Conservation (phyloP, 2,888 invertebrate species). For the Mesodorylaimus sp. region DNA sequence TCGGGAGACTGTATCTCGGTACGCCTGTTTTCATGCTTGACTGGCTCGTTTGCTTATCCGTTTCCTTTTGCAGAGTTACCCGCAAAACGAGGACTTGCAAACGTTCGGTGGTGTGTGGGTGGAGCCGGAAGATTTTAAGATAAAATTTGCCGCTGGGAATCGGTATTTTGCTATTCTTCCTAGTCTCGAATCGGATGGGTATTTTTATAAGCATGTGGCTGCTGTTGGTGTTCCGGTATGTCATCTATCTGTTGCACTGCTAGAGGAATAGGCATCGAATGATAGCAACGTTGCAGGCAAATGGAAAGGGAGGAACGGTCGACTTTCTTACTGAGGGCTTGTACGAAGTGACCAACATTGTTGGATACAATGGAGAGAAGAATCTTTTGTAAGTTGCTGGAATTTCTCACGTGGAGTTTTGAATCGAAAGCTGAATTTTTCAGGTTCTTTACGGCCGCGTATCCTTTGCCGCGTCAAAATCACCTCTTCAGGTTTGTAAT, state of each 20-base stretch:
- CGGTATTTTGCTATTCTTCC: conserved; percentile 31
- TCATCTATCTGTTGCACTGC: conserved; percentile 12
- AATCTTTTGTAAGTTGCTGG: conserved; percentile 12
- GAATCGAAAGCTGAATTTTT: conserved; percentile 7
- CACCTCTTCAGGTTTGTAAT: conserved; percentile 50
- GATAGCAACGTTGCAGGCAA: too few relatives aligned
- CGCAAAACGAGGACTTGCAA: too few relatives aligned
- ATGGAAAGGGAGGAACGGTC: too few relatives aligned
- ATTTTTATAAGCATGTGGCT: conserved; percentile 33
- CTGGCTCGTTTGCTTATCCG: too few relatives aligned
- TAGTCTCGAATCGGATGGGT: conserved; percentile 23
- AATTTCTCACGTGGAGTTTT: neutral
- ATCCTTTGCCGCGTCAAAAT: conserved; percentile 64
- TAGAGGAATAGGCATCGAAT: too few relatives aligned
- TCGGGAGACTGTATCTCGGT: too few relatives aligned
- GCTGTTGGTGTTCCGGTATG: conserved; percentile 26
- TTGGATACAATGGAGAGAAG: conserved; percentile 24
- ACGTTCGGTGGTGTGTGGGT: conserved; percentile 17
- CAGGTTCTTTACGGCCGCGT: conserved; percentile 73
- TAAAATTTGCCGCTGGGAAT: conserved; percentile 17
- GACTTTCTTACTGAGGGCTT: conserved; percentile 28
- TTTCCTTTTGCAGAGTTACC: too few relatives aligned
- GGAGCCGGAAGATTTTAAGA: conserved; percentile 17
- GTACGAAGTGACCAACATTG: conserved; percentile 31
- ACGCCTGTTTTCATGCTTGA: too few relatives aligned